Evolutionary conservation across 2,888 invertebrate genomes (phyloP).

Genomic region (Cerastis leucographa): DNA sequence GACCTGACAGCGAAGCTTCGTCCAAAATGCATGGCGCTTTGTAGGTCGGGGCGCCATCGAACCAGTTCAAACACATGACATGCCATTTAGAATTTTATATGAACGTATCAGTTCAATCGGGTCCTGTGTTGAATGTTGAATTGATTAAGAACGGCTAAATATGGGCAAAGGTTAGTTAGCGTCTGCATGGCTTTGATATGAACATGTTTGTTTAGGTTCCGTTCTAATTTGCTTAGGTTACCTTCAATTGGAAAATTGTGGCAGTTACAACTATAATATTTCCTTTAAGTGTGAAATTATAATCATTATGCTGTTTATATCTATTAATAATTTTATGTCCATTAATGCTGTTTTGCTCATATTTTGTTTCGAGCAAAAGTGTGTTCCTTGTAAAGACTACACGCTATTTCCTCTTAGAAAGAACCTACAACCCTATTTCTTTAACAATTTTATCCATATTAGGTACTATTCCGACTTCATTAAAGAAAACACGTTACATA

Average conservation of each 20-base stretch:
- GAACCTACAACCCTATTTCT: no score
- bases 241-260: background rate
- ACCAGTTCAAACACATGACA: constrained; percentile 51
- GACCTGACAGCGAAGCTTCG: constrained; percentile 25
- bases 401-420: background rate
- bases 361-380: background rate
- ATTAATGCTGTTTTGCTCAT: no score
- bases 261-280: background rate
- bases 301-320: no score
- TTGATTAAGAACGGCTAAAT: constrained; percentile 16
- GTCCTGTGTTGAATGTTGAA: background rate
- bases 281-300: background rate
- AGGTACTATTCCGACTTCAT: background rate
- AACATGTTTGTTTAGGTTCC: background rate
- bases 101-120: constrained; percentile 30
- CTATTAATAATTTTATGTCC: no score
- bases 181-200: background rate
- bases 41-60: constrained; percentile 23
- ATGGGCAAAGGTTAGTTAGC: background rate
- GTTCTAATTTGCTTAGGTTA: background rate
- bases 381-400: background rate
- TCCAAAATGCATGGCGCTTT: constrained; percentile 57
- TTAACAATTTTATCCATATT: background rate
- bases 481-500: background rate
- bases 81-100: constrained; percentile 58